These are phyloP conservation scores for Trachelus iudaicus DNA, from an alignment of 2,888 invertebrate genomes.

Conservation along the genomic window DNA sequence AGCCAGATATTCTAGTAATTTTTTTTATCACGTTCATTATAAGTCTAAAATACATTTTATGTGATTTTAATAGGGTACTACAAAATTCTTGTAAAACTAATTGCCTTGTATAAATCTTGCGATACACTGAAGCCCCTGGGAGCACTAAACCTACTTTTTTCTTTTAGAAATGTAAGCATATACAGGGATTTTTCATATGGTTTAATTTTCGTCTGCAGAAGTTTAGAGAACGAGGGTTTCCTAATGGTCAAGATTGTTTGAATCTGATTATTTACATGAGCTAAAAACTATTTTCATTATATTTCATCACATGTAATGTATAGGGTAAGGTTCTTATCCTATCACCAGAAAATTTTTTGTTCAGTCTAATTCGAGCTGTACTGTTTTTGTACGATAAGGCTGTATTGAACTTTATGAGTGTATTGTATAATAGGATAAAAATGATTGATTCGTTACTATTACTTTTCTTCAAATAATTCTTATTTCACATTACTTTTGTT, in stretches of 20 bases:
- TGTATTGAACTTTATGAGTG: no score
- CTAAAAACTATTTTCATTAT: background rate
- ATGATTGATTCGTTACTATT: background rate
- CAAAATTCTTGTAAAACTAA: background rate
- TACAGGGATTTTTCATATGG: background rate
- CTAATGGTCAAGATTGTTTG: background rate
- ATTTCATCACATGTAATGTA: background rate
- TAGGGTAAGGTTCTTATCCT: background rate
- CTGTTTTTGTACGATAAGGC: no score
- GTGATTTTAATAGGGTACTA: background rate
- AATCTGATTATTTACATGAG: background rate
- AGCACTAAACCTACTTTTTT: background rate
- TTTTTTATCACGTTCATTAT: background rate
- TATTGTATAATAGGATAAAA: no score
- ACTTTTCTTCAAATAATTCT: background rate
- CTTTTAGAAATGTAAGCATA: background rate
- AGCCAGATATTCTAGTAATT: slow-evolving; percentile 73
- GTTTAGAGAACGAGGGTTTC: background rate
- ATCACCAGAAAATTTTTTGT: background rate
- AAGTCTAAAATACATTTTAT: background rate
- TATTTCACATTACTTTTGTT: background rate
- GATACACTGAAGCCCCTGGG: background rate
- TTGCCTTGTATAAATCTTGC: background rate
- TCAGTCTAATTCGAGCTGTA: background rate
- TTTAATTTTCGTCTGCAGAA: background rate